Evolutionary conservation across 2,113 vertebrate species (phyloP).

Genomic region (Pterophyllum scalare): DNA sequence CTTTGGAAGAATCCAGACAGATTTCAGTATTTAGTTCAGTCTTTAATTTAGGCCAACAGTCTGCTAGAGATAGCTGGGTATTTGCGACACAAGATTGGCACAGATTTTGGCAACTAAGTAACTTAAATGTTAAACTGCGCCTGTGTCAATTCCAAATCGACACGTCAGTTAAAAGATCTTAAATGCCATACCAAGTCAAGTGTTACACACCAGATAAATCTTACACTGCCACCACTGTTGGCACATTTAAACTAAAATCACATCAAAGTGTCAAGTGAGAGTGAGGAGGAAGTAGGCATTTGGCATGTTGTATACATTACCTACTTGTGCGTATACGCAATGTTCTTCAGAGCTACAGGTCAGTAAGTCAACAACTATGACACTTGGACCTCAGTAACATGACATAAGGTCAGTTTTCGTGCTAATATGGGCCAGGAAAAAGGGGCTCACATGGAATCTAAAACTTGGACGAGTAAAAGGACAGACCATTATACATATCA

Average conservation of each 20-base stretch:
- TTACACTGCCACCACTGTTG: neutral
- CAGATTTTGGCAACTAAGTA: neutral
- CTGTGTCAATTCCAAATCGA: neutral
- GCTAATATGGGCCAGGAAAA: conserved; percentile 19
- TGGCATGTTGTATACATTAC: conserved; percentile 6
- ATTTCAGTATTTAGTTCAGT: neutral
- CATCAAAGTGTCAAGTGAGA: neutral
- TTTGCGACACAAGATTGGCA: neutral
- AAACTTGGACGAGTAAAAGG: conserved; percentile 81
- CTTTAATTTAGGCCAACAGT: neutral
- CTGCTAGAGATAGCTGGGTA: neutral
- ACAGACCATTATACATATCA: conserved; percentile 88
- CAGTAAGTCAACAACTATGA: neutral
- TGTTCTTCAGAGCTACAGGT: conserved; percentile 19
- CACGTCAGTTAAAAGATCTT: conserved; percentile 4
- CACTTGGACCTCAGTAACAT: neutral
- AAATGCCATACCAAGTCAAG: neutral
- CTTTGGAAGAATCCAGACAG: neutral
- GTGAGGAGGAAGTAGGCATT: conserved; percentile 11
- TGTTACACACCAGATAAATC: neutral
- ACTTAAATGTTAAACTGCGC: neutral
- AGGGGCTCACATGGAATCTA: conserved; percentile 50
- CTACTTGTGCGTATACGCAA: neutral
- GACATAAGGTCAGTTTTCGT: neutral
- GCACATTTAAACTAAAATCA: neutral